Percentiles rank a stretch among this genome's conserved stretches.
These are phyloP conservation scores for Mastomys coucha DNA, from an alignment of 2,113 vertebrate species.

Conservation along the genomic window DNA sequence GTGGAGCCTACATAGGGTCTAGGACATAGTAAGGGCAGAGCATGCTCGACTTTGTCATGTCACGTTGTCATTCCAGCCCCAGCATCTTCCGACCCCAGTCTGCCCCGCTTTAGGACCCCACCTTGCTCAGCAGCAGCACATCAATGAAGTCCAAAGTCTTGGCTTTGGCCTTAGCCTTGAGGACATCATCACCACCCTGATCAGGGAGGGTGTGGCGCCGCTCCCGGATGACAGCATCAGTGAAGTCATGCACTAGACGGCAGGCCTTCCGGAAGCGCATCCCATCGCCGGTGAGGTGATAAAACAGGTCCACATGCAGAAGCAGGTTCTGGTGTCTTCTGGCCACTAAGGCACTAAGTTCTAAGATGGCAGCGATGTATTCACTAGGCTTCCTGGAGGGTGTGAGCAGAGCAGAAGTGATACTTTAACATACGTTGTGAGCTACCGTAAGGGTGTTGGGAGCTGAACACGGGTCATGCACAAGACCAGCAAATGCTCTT, in stretches of 20 bases:
- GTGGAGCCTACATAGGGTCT: neutral
- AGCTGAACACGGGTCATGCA: neutral
- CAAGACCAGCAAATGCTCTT: neutral
- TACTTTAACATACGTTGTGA: neutral
- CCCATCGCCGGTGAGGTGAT: constrained; percentile 85
- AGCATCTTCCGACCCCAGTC: neutral
- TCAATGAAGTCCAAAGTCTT: constrained; percentile 92
- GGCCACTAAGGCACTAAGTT: constrained; percentile 89
- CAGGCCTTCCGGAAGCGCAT: constrained; percentile 87
- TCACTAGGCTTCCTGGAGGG: constrained; percentile 85
- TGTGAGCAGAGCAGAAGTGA: neutral
- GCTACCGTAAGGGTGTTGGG: no score
- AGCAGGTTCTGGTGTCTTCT: constrained; percentile 80
- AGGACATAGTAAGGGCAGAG: neutral
- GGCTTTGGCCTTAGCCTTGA: constrained; percentile 70
- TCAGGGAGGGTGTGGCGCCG: constrained; percentile 77
- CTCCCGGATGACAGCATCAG: constrained; percentile 84
- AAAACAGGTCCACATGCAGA: constrained; percentile 89
- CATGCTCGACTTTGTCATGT: neutral
- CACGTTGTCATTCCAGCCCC: neutral
- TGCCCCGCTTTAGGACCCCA: constrained; percentile 17
- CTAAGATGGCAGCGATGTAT: constrained; percentile 91
- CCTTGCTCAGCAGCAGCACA: constrained; percentile 91
- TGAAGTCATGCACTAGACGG: constrained; percentile 90
- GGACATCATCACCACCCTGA: constrained; percentile 70